A percentile compares a stretch with the other conserved stretches of the same genome.
phyloP scores from a whole-genome alignment of 2,113 vertebrate genomes.

The Podarcis cretensis region DNA sequence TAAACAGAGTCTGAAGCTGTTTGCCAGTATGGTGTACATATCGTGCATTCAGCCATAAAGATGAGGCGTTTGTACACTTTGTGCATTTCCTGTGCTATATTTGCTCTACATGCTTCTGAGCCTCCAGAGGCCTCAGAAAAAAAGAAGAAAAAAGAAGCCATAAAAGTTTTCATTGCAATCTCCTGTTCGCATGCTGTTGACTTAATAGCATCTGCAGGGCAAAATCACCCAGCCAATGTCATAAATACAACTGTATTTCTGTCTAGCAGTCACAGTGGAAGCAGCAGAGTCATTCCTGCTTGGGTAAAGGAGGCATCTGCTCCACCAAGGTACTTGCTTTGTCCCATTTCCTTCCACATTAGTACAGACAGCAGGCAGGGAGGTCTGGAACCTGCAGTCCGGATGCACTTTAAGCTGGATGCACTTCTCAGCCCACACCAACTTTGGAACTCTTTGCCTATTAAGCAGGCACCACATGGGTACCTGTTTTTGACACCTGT shows the following conservation, averaged over 20 bases:
- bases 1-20: not conserved
- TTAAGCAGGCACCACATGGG: too few species aligned
- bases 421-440: too few species aligned
- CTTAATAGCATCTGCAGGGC: fast-evolving
- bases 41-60: fast-evolving
- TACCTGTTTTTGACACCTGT: too few species aligned
- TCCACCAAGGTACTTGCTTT: too few species aligned
- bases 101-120: fast-evolving
- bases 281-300: not conserved
- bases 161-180: fast-evolving
- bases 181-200: not conserved
- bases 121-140: not conserved
- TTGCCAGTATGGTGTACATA: fast-evolving
- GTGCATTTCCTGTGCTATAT: not conserved
- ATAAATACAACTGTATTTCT: too few species aligned
- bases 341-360: too few species aligned
- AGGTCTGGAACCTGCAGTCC: too few species aligned
- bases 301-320: too few species aligned
- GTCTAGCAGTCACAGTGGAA: not conserved
- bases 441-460: too few species aligned
- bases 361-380: too few species aligned
- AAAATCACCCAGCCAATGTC: not conserved
- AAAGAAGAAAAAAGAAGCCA: not conserved
- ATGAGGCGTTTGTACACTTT: not conserved
- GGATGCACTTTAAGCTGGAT: too few species aligned